Conservation (phyloP, 2,888 invertebrate genomes). For the Nasonovia ribisnigri region DNA sequence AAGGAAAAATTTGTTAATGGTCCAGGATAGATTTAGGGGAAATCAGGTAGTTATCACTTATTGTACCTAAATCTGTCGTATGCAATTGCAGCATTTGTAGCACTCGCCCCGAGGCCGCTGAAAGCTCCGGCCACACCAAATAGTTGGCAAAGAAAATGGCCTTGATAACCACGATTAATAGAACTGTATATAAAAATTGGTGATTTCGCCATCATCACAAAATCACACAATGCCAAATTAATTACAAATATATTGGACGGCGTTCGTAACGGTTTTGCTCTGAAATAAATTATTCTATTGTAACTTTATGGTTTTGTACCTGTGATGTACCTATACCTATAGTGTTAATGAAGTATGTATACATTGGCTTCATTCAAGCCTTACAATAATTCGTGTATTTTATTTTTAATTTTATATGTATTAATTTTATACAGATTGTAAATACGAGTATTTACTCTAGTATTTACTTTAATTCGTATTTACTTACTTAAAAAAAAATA, state of each 20-base stretch:
- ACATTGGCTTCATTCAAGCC: background rate
- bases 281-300: slow-evolving; percentile 69
- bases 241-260: slow-evolving; percentile 89
- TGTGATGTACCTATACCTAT: background rate
- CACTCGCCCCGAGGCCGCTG: slow-evolving; percentile 83
- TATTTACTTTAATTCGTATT: too few relatives aligned
- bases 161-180: slow-evolving; percentile 81
- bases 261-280: slow-evolving; percentile 80
- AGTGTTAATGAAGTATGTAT: background rate
- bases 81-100: slow-evolving; percentile 88
- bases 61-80: slow-evolving; percentile 77
- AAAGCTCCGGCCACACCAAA: slow-evolving; percentile 83
- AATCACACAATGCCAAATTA: slow-evolving; percentile 86
- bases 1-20: background rate
- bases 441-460: too few relatives aligned
- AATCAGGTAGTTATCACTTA: background rate
- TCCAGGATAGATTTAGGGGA: background rate
- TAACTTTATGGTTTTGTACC: background rate
- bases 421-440: background rate
- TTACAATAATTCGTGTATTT: background rate
- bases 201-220: slow-evolving; percentile 88
- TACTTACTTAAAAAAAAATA: background rate
- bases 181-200: slow-evolving; percentile 90
- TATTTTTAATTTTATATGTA: background rate
- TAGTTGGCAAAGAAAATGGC: slow-evolving; percentile 81